These are phyloP conservation scores for Rhamnusium bicolor DNA, from an alignment of 2,888 invertebrate species.

Conservation along the genomic window DNA sequence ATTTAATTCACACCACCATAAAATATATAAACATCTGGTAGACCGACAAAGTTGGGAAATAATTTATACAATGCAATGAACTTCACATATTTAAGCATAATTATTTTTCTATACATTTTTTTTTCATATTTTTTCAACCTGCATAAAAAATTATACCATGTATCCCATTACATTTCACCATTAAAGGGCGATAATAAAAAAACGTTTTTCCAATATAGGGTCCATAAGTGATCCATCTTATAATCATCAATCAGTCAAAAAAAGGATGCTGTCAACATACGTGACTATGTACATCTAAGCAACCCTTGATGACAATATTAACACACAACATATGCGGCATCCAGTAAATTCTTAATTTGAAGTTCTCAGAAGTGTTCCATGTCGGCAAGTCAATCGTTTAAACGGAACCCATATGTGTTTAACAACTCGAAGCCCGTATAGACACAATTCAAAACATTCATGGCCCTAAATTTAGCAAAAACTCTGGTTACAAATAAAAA, in stretches of 20 bases:
- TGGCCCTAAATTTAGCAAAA: conserved; percentile 26
- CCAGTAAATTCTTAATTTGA: conserved; percentile 32
- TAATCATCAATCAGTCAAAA: conserved; percentile 7
- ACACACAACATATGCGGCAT: conserved; percentile 32
- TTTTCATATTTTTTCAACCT: no score
- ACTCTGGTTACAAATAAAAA: conserved; percentile 17
- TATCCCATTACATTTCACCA: neutral
- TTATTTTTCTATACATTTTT: no score
- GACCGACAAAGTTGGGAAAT: neutral
- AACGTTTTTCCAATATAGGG: neutral
- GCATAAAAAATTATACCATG: neutral
- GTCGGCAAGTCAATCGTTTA: conserved; percentile 33
- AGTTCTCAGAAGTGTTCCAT: conserved; percentile 35
- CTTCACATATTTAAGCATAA: no score
- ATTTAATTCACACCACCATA: no score
- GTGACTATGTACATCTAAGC: conserved; percentile 26
- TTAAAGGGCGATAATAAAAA: neutral
- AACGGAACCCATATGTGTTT: conserved; percentile 38
- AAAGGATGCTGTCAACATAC: conserved; percentile 24
- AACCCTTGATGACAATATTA: conserved; percentile 29
- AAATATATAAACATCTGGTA: neutral
- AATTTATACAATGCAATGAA: neutral
- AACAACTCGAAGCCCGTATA: conserved; percentile 25
- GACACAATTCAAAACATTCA: conserved; percentile 30
- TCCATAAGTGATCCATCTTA: neutral